Percentiles rank a stretch among this genome's conserved stretches.
These are phyloP conservation scores for Subanguina moxae DNA, from an alignment of 1,140 invertebrate genomes.

Conservation along the genomic window DNA sequence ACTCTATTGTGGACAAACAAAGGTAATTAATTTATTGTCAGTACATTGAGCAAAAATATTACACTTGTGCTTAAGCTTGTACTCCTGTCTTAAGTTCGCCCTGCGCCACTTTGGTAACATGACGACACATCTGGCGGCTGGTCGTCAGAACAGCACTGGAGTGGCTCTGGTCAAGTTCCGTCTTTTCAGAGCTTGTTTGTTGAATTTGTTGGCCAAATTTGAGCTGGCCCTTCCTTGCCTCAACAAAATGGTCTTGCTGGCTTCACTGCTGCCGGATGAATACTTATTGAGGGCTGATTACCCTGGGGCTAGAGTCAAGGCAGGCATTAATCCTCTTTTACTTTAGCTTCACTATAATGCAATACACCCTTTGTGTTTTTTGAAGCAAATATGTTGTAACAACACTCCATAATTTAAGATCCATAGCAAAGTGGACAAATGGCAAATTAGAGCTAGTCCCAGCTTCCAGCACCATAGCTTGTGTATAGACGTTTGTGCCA, in stretches of 20 bases:
- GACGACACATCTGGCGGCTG: background rate
- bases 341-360: slow-evolving; percentile 11
- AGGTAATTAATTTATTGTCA: too few species aligned
- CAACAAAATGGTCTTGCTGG: slow-evolving; percentile 80
- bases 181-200: slow-evolving; percentile 71
- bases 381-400: too few species aligned
- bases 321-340: slow-evolving; percentile 7
- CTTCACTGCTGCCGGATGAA: slow-evolving; percentile 81
- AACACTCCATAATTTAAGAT: slow-evolving; percentile 25
- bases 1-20: slow-evolving; percentile 10
- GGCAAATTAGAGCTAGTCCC: slow-evolving; percentile 12
- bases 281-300: slow-evolving; percentile 66
- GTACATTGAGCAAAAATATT: too few species aligned
- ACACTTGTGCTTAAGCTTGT: too few species aligned
- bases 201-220: slow-evolving; percentile 88
- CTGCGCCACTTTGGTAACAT: slow-evolving; percentile 18
- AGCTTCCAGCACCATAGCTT: background rate
- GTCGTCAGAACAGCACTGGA: slow-evolving; percentile 1
- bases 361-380: too few species aligned
- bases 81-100: slow-evolving; percentile 28
- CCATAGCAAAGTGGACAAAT: slow-evolving; percentile 40
- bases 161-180: slow-evolving; percentile 60
- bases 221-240: slow-evolving; percentile 97
- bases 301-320: slow-evolving; percentile 53
- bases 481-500: background rate